Base-by-base conservation (phyloP, 2,113 vertebrate genomes). In the Hepsetus odoe region DNA sequence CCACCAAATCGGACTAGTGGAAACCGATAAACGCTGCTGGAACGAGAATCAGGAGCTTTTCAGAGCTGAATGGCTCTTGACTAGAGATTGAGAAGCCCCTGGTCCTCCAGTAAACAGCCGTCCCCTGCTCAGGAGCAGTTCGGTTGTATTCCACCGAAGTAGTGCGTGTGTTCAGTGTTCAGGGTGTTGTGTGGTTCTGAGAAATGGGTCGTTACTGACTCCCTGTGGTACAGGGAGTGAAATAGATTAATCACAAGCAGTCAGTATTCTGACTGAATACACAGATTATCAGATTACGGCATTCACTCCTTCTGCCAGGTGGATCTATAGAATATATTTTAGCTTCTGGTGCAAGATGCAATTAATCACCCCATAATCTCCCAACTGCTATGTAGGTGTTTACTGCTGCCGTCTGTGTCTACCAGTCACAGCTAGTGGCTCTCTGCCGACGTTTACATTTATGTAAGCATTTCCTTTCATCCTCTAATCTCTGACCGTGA, bases 201-300 rank as follows among this genome's bases (percentile, higher is more conserved):
- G 67, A 64, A 70, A 73, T 59, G 42, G 58, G 55, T 73, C 79
- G 56, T 84, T 83, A 84, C 80, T 64, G 74, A 88, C 87, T 82
- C 42, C 14, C 85, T 77, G 78, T 22, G 87, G 84, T 87, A 89
- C 88, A 84, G 85, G 76, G 83, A 87, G 81, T 84, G 84, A 90
- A 89, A 89, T 84, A 84, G 84, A 87, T 88, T 89, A 88, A 89
- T 81, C 75, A 74, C 65, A 76, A 82, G 83, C 89, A 87, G 88
- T 90, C 91, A 90, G 89, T 87, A 89, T 81, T 85, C 79, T 80
- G 83, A 83, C 88, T 86, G 80, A 87, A 91, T 88, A 90, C 88
- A 88, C 86, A 88, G 89, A 91, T 91, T 88, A 91, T 90, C 88
- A 86, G 85, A 88, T 91, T 90, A 89, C 80, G 85, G 88, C 85